Evolutionary conservation across 2,888 invertebrate species (phyloP), one percentile per base, ranked within the genome.

Genomic region (Hirudinaria manillensis): DNA sequence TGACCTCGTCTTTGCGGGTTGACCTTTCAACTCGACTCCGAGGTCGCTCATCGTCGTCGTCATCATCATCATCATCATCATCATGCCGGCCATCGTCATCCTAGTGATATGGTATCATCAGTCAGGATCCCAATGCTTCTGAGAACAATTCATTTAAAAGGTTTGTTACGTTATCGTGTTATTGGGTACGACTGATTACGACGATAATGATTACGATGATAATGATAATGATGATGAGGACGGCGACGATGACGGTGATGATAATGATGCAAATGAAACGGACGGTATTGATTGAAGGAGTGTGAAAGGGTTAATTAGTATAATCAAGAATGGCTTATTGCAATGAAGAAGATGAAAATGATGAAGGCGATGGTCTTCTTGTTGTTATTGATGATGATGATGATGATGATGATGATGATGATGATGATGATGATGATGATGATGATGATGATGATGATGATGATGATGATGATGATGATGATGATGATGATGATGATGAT

Each of bases 401-500:
- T 24, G 4, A 66, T 24, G 3, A 24, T 27, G 19, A 3, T 7
- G 2, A 27, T 66, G 7, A 27, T 66, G 3, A 10, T 38, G 6
- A 68, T 10, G 65, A 74, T 10, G 32, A 6, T 38, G 65, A 65
- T 3, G 65, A 74, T 10, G 65, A 74, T 38, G 65, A 65, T 38
- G 65, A 65, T 66, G 65, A 65, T 66, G 65, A 36, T 66, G 65
- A 65, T 66, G 65, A 65, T 66, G 65, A 29, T 32, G 65, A 74
- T 32, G 74, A 65, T 34, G 74, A 74, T 34, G 74, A 74, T 66
- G 74, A 74, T 66, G 74, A 74, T 66, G 65, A 74, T 66, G 74
- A 74, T 66, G 74, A 65, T 66, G 74, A 74, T 29, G 74, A 74
- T 66, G 74, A 74, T 61, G 65, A 74, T 29, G 74, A 65, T 65